Evolutionary conservation across 2,797 vertebrate genomes (phyloP), one percentile per base, ranked within the genome.

Genomic region (Etheostoma perlongum): DNA sequence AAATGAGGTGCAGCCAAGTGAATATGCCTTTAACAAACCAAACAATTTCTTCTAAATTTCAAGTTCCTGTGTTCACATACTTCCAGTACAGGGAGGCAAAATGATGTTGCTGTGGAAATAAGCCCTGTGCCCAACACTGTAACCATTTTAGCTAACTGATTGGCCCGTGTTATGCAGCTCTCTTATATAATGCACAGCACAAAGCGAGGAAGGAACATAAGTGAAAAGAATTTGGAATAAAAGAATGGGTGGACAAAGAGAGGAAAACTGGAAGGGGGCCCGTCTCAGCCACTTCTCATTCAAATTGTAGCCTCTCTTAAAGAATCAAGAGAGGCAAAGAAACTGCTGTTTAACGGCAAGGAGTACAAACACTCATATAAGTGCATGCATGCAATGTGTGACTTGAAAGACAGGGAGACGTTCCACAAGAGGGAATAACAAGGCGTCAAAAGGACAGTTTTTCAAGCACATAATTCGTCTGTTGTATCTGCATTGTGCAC

Each of bases 271-370:
- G 67, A 79, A 81, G 27, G 75, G 78, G 85, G 54, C 76, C 81
- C 67, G 2, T 53, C 69, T 77, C 44, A 44, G 74, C 75, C 67
- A 74, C 76, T 89, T 90, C 71, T 88, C 80, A 92, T 91, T 79
- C 88, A 91, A 91, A 89, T 87, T 14, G 58, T 49, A 53, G 71
- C 48, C 66, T 19, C 61, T 51, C 44, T 77, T 70, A 81, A 75
- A 75, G 85, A 79, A 75, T 75, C 76, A 30, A 12, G 60, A 53
- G 61, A 51, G 36, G 64, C 36, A 65, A 18, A 79, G 49, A 52
- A 59, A 52, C 18, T 19, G 21, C 5, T 46, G 49, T 67, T 67
- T 67, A 46, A 67, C 25, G 48, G n/a, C 21, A 6, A 21, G 51
- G 33, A 10, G 47, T 23, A 64, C 51, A 46, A 30, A 49, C 2